Percentiles rank a stretch among this genome's conserved stretches.
These are phyloP conservation scores for Anthophora plumipes DNA, from an alignment of 2,888 invertebrate species.

Conservation along the genomic window DNA sequence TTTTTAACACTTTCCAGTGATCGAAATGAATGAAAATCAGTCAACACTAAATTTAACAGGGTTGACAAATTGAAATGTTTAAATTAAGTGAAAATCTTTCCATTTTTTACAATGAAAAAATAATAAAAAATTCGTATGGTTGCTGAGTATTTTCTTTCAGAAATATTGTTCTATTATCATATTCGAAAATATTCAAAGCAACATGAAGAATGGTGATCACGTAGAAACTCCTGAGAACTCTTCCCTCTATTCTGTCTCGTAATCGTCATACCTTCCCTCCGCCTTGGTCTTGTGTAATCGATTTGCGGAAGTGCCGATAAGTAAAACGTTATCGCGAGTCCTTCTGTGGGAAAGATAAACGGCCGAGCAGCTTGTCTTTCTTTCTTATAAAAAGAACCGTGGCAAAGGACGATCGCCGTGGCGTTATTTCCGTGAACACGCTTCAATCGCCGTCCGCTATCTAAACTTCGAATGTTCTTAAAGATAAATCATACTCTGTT, in stretches of 20 bases:
- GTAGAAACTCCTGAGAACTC: conserved; percentile 30
- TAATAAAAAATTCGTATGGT: too few species aligned
- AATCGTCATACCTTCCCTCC: conserved; percentile 50
- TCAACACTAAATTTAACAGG: too few species aligned
- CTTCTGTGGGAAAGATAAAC: conserved; percentile 73
- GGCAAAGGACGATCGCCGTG: conserved; percentile 22
- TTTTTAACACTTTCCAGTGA: too few species aligned
- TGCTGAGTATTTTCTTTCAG: too few species aligned
- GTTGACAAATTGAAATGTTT: too few species aligned
- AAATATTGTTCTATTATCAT: neutral
- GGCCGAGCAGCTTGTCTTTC: conserved; percentile 66
- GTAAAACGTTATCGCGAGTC: conserved; percentile 67
- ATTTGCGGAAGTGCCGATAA: conserved; percentile 73
- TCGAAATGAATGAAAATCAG: too few species aligned
- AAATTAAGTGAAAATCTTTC: too few species aligned
- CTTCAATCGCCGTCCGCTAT: conserved; percentile 5
- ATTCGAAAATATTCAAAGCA: neutral
- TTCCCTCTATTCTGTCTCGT: conserved; percentile 33
- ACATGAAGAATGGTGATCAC: conserved; percentile 5
- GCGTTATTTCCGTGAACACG: conserved; percentile 32
- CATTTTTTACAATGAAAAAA: too few species aligned
- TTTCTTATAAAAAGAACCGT: conserved; percentile 51
- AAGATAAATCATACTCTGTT: neutral
- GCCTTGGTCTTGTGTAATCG: conserved; percentile 64
- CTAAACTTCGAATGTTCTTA: conserved; percentile 1